Conservation (phyloP, 2,888 invertebrate genomes). For the Trimorus sp. region DNA sequence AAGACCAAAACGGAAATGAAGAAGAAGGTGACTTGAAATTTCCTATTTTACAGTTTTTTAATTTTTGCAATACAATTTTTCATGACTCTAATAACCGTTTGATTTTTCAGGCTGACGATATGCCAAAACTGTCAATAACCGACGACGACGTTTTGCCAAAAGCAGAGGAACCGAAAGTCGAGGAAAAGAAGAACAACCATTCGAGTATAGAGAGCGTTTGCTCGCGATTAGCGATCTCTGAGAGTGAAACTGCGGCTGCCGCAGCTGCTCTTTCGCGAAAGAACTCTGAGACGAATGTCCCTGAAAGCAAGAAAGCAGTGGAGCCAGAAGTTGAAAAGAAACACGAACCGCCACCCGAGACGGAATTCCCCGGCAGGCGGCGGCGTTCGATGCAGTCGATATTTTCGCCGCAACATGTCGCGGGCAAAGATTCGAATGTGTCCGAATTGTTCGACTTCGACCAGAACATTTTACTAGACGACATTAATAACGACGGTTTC, state of each 20-base stretch:
- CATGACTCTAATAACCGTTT: too few species aligned
- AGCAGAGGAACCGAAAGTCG: constrained; percentile 51
- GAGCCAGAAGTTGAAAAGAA: constrained; percentile 40
- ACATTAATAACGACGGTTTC: constrained; percentile 85
- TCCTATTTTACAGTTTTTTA: too few species aligned
- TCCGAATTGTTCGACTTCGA: constrained; percentile 86
- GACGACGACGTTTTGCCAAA: constrained; percentile 42
- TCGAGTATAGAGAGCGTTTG: constrained; percentile 65
- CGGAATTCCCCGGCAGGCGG: constrained; percentile 71
- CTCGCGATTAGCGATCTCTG: constrained; percentile 23
- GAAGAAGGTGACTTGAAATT: constrained; percentile 37
- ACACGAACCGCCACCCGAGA: constrained; percentile 41
- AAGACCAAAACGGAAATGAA: constrained; percentile 73
- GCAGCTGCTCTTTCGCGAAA: constrained; percentile 34
- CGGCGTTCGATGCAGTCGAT: constrained; percentile 83
- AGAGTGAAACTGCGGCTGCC: constrained; percentile 35
- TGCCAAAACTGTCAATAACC: constrained; percentile 21
- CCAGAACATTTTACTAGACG: constrained; percentile 85
- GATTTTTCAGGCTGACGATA: constrained; percentile 39
- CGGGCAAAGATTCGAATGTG: constrained; percentile 82
- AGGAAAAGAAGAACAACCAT: constrained; percentile 69
- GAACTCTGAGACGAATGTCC: constrained; percentile 57
- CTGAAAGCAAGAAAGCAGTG: constrained; percentile 56
- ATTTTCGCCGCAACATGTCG: constrained; percentile 87
- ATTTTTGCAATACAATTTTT: too few species aligned